Evolutionary conservation across 2,888 invertebrate genomes (phyloP).

Genomic region (Parthenolecanium corni): DNA sequence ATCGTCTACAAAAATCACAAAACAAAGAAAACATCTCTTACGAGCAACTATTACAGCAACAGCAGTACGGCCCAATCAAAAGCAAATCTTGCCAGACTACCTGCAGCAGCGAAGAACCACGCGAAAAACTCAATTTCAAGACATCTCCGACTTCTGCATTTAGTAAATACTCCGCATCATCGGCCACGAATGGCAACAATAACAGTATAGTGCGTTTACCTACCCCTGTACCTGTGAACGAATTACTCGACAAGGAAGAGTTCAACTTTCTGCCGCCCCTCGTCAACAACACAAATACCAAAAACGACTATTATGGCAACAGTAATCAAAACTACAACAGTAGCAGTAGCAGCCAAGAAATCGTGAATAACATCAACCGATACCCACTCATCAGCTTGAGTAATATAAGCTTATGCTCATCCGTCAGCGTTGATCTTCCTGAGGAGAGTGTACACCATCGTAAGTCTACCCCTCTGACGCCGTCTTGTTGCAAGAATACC

Average conservation of each 20-base stretch:
- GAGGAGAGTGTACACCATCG: constrained; percentile 36
- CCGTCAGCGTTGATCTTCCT: constrained; percentile 36
- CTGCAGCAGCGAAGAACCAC: not conserved
- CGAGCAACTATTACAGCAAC: no score
- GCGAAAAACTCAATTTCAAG: constrained; percentile 3
- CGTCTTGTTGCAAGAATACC: constrained; percentile 36
- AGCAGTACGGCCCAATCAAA: constrained; percentile 34
- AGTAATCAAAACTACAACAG: no score
- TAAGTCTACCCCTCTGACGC: no score
- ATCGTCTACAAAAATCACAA: not conserved
- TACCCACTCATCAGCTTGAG: constrained; percentile 34
- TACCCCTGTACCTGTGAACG: not conserved
- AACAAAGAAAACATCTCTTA: constrained; percentile 18
- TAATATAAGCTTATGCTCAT: constrained; percentile 35
- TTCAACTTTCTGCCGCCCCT: constrained; percentile 11
- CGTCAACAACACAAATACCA: not conserved
- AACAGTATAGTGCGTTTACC: constrained; percentile 14
- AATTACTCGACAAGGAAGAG: not conserved
- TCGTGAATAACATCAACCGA: constrained; percentile 26
- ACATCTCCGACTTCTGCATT: constrained; percentile 40
- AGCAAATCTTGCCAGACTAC: constrained; percentile 17
- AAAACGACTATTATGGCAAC: not conserved
- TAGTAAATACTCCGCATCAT: constrained; percentile 32
- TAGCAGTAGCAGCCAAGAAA: no score
- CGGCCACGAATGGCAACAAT: not conserved